phyloP scores from a whole-genome alignment of 2,113 vertebrate genomes.

The Tyto alba region DNA sequence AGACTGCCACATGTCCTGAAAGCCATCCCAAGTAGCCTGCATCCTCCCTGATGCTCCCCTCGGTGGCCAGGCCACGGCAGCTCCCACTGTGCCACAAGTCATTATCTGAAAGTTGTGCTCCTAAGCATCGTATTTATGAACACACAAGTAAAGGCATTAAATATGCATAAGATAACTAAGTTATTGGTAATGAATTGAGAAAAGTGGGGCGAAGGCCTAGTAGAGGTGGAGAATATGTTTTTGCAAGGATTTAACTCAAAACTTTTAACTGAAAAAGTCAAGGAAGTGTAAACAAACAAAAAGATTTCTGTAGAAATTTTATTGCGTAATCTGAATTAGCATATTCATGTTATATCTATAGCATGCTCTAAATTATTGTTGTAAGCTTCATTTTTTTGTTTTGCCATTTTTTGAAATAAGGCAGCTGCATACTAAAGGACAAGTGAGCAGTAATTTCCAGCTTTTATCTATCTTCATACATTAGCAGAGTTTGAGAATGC shows the following conservation, averaged over 20 bases:
- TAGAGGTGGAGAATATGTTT: background rate
- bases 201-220: background rate
- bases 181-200: background rate
- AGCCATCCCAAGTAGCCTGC: background rate
- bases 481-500: background rate
- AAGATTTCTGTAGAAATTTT: background rate
- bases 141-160: rapidly evolving
- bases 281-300: background rate
- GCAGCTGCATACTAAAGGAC: background rate
- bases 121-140: background rate
- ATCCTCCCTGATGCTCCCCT: background rate
- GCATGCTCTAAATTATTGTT: background rate
- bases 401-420: background rate
- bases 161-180: background rate
- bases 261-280: background rate
- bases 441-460: background rate
- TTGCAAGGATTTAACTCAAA: background rate
- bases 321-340: background rate
- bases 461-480: background rate
- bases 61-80: background rate
- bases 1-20: background rate
- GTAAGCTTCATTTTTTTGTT: background rate
- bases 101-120: background rate
- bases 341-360: background rate
- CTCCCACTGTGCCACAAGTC: background rate